phyloP scores from a whole-genome alignment of 2,113 vertebrate genomes.

The Trematocara variabile region DNA sequence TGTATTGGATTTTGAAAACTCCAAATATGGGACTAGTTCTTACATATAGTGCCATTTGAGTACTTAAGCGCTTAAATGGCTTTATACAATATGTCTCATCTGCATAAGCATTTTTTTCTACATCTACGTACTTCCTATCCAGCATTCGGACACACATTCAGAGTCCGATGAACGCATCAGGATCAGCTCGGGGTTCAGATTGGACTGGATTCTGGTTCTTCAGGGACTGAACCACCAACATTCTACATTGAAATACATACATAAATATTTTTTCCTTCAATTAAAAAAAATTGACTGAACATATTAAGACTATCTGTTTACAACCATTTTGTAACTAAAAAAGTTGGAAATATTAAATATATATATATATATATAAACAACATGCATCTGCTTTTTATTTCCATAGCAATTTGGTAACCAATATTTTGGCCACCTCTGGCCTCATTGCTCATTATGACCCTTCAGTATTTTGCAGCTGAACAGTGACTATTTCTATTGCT shows the following conservation, averaged over 20 bases:
- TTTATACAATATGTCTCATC: not conserved
- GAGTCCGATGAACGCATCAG: not conserved
- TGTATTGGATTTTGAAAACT: not conserved
- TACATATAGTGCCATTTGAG: not conserved
- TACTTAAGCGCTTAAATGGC: not conserved
- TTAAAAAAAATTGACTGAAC: not conserved
- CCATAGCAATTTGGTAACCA: not conserved
- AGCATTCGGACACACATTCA: not conserved
- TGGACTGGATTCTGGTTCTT: not conserved
- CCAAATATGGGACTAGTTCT: not conserved
- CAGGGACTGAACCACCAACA: not conserved
- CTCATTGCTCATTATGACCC: not conserved
- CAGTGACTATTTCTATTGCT: not conserved
- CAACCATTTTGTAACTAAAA: not conserved
- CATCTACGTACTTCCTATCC: not conserved
- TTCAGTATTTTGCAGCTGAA: not conserved
- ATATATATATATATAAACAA: not conserved
- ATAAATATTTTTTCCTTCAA: not conserved
- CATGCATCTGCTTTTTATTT: not conserved
- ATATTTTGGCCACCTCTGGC: not conserved
- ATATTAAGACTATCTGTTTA: not conserved
- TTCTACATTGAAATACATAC: not conserved
- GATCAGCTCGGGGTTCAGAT: not conserved
- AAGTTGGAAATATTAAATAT: not conserved
- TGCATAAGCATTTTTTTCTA: not conserved